A percentile compares a stretch with the other conserved stretches of the same genome.
Evolutionary conservation across 2,113 vertebrate genomes (phyloP).

Genomic region (Trogon melanurus): DNA sequence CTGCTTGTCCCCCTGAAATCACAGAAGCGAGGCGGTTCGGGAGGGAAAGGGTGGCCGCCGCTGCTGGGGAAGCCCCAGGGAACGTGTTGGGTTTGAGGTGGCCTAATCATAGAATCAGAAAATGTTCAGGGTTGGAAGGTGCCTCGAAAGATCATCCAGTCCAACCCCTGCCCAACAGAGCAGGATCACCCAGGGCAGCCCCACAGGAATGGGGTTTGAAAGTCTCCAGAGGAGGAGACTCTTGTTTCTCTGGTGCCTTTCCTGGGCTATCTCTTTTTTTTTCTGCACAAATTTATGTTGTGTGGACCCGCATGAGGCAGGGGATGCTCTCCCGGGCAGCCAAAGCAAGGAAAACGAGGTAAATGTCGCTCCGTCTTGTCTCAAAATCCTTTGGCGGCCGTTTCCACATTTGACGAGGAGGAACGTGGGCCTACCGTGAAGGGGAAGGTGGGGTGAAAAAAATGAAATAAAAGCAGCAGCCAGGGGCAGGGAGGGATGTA

Average conservation of each 20-base stretch:
- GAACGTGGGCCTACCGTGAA: rapidly evolving
- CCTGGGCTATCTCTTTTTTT: background rate
- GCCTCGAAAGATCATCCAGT: no score
- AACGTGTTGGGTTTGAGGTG: no score
- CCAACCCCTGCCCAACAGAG: no score
- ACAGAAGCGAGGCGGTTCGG: background rate
- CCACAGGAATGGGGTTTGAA: no score
- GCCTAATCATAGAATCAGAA: no score
- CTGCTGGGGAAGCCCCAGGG: no score
- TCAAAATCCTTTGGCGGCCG: rapidly evolving
- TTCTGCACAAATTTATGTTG: rapidly evolving
- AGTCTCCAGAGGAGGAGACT: no score
- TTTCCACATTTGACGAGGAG: rapidly evolving
- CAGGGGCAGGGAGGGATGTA: background rate
- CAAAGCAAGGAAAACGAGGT: background rate
- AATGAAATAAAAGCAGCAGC: background rate
- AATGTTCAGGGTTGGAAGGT: no score
- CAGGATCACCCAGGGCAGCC: no score
- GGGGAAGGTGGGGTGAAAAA: background rate
- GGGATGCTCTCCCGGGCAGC: background rate
- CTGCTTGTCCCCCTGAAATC: background rate
- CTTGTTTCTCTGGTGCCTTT: no score
- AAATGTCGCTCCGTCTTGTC: background rate
- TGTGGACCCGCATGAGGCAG: rapidly evolving
- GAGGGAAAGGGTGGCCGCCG: no score